phyloP scores from a whole-genome alignment of 2,113 vertebrate species.

The Leptosomus discolor region DNA sequence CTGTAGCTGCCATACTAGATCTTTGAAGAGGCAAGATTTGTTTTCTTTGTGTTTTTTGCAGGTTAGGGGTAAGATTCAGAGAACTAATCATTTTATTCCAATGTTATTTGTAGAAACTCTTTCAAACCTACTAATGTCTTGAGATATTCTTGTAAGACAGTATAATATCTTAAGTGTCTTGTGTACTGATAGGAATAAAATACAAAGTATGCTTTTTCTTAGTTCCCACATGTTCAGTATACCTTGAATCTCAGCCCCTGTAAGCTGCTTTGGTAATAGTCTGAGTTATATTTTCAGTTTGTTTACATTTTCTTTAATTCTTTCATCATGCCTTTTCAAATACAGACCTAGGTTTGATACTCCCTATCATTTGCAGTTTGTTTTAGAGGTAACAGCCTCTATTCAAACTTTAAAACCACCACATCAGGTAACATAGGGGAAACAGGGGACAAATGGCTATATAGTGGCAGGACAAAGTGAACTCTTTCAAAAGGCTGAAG shows the following conservation, averaged over 20 bases:
- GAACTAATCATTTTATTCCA: constrained; percentile 1
- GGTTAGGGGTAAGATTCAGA: background rate
- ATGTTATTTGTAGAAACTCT: background rate
- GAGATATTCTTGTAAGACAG: background rate
- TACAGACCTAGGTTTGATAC: background rate
- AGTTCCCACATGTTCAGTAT: background rate
- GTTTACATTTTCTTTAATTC: background rate
- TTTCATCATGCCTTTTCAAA: background rate
- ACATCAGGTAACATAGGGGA: background rate
- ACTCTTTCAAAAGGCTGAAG: background rate
- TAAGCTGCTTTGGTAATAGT: background rate
- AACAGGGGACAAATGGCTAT: background rate
- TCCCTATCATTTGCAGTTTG: background rate
- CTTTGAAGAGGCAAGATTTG: background rate
- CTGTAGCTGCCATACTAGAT: background rate
- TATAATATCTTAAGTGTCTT: background rate
- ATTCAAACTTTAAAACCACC: background rate
- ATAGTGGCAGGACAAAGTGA: background rate
- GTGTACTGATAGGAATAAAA: background rate
- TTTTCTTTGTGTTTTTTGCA: constrained; percentile 46
- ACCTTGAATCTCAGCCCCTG: background rate
- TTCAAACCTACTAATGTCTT: background rate
- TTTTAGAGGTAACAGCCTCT: background rate
- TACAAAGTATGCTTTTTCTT: background rate
- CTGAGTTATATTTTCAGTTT: background rate